Evolutionary conservation across 2,888 invertebrate genomes (phyloP).

Genomic region (Bellardia pandia): DNA sequence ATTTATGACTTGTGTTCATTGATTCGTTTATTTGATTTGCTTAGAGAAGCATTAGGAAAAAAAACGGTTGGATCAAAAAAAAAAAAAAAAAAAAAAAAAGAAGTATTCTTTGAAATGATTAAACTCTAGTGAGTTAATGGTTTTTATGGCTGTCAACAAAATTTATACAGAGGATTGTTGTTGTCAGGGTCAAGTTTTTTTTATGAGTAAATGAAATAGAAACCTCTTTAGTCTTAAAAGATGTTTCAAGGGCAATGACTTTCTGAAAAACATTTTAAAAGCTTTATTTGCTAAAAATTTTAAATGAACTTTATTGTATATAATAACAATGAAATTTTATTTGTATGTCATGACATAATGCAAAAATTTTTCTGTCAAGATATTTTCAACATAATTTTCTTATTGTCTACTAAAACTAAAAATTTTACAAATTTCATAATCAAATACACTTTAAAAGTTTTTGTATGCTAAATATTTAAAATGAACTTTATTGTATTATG

Average conservation of each 20-base stretch:
- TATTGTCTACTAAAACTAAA: too few relatives aligned
- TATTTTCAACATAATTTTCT: too few relatives aligned
- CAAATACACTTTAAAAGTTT: neutral
- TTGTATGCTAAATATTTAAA: neutral
- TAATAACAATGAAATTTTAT: too few relatives aligned
- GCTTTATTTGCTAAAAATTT: neutral
- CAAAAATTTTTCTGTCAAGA: too few relatives aligned
- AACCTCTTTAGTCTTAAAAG: neutral
- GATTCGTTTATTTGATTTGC: conserved; percentile 52
- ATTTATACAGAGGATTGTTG: conserved; percentile 25
- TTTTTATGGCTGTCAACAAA: conserved; percentile 38
- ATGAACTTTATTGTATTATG: too few relatives aligned
- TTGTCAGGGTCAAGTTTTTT: neutral
- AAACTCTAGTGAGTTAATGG: neutral
- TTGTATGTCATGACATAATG: too few relatives aligned
- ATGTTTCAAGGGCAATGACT: conserved; percentile 45
- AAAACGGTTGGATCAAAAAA: conserved; percentile 38
- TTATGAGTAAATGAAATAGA: conserved; percentile 18
- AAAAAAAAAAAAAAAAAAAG: conserved; percentile 4
- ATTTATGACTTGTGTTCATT: conserved; percentile 64
- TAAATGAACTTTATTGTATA: too few relatives aligned
- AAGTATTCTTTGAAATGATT: neutral
- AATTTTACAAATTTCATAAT: too few relatives aligned
- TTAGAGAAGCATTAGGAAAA: conserved; percentile 25
- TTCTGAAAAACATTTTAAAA: neutral